Percentiles rank a stretch among this genome's conserved stretches.
phyloP scores from a whole-genome alignment of 1,140 invertebrate species.

The Drosophila mayri region DNA sequence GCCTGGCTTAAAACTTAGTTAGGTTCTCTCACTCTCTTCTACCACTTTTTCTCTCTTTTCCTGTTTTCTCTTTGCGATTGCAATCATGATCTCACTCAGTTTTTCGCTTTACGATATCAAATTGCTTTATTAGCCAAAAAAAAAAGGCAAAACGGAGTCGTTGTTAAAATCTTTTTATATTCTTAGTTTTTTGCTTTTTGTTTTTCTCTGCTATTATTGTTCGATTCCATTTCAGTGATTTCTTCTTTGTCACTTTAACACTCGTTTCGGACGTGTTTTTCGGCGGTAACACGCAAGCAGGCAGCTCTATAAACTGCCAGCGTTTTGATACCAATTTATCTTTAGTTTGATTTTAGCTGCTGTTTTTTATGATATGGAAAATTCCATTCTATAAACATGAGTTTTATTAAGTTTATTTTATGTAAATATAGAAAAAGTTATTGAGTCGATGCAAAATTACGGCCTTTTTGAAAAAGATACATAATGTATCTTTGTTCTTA shows the following conservation, averaged over 20 bases:
- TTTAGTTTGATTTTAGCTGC: conserved; percentile 15
- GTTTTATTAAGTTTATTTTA: background rate
- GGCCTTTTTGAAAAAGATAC: background rate
- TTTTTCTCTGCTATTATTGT: conserved; percentile 33
- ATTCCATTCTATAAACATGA: conserved; percentile 7
- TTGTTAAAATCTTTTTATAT: conserved; percentile 63
- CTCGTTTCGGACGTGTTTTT: conserved; percentile 68
- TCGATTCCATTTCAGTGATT: conserved; percentile 56
- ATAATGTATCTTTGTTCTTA: background rate
- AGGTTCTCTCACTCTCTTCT: conserved; percentile 28
- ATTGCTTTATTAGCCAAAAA: conserved; percentile 80
- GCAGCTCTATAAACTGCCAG: conserved; percentile 45
- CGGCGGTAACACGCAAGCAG: conserved; percentile 60
- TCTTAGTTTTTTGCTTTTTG: conserved; percentile 29
- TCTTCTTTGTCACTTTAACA: conserved; percentile 53
- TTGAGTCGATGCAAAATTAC: background rate
- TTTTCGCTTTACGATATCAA: conserved; percentile 73
- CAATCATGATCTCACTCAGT: conserved; percentile 69
- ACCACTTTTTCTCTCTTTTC: conserved; percentile 1
- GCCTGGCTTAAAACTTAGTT: conserved; percentile 49
- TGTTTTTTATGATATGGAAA: conserved; percentile 10
- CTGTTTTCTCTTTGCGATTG: conserved; percentile 27
- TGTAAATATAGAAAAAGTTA: background rate
- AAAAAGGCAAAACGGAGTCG: conserved; percentile 30
- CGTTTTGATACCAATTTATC: conserved; percentile 53